Base-by-base conservation (phyloP, 2,113 vertebrate species). In the Thunnus thynnus region DNA sequence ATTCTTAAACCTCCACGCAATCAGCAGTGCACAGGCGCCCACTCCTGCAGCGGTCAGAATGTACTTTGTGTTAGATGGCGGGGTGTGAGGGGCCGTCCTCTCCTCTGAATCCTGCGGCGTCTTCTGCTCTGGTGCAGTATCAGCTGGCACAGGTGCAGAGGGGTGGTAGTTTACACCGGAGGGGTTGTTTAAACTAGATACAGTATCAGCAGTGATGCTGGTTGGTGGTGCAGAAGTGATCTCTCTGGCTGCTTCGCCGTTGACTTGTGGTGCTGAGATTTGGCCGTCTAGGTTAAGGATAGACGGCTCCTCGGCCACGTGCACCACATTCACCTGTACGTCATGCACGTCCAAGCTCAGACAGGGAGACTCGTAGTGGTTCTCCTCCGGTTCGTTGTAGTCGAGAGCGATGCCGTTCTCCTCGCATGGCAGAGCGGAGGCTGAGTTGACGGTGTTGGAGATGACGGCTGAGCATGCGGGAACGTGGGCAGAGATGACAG, bases 1-100 rank as follows among this genome's bases (percentile, higher is more conserved):
- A 22, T 91, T 64, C 69, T 80, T 94, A 16, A 91, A 78, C 88
- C 60, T 95, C 91, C 91, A 94, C 3, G 80, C 92, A 61, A 93
- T 2, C 64, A 95, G 63, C 60, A 93, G 71, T 1, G 89, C 92
- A 64, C 75, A 84, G 66, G 81, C 78, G 1, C 76, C 87, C 32
- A 95, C 72, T 27, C 84, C 93, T 64, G 86, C 89, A 46, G 89
- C 94, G 1, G 80, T 78, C 72, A 92, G n/a, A 65, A 92, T 6
- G 46, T 88, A 88, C 77, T 92, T 88, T 36, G 70, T 61, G 3
- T 82, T 85, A n/a, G 55, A 3, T 2, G n/a, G 4, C 17, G 13
- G 47, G 48, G 3, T 2, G 27, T 27, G 0, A 12, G 6, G 7
- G 25, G 58, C 13, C 0, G 5, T 17, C 3, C 51, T 25, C 36